Conservation (phyloP, 2,797 vertebrate species). For the Chiroxiphia lanceolata region DNA sequence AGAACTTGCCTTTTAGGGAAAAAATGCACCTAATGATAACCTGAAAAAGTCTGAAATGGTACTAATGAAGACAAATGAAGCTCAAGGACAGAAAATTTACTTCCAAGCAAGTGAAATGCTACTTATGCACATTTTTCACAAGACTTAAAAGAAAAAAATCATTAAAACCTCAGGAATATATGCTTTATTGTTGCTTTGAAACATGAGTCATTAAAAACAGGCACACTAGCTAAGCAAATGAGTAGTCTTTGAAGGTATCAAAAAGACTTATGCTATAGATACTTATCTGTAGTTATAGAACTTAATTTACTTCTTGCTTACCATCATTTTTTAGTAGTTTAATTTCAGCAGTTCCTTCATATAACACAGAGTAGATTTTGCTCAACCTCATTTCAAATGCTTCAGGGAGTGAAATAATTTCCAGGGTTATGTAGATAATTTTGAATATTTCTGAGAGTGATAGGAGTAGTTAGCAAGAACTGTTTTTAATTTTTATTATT, state of each 20-base stretch:
- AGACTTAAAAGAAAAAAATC: conserved; percentile 16
- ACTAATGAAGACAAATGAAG: conserved; percentile 19
- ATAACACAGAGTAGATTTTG: background rate
- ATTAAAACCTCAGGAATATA: background rate
- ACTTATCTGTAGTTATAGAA: background rate
- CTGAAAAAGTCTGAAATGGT: background rate
- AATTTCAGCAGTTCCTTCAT: conserved; percentile 15
- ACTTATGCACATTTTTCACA: conserved; percentile 9
- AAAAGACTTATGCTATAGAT: conserved; percentile 16
- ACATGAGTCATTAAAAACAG: background rate
- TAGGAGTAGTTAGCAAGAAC: background rate
- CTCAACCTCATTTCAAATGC: conserved; percentile 2
- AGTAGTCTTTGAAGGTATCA: conserved; percentile 19
- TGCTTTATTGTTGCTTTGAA: conserved; percentile 43
- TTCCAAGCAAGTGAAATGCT: conserved; percentile 5
- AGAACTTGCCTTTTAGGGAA: background rate
- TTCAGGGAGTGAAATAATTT: conserved; percentile 29
- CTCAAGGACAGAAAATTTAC: background rate
- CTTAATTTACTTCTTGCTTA: conserved; percentile 41
- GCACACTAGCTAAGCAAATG: background rate
- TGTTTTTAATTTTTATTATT: background rate
- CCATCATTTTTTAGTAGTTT: background rate
- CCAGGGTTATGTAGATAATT: background rate
- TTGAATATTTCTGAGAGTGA: background rate
- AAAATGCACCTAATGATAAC: background rate